A percentile compares a stretch with the other conserved stretches of the same genome.
Conservation (phyloP, 2,113 vertebrate genomes). For the Gorsachius goisagi region DNA sequence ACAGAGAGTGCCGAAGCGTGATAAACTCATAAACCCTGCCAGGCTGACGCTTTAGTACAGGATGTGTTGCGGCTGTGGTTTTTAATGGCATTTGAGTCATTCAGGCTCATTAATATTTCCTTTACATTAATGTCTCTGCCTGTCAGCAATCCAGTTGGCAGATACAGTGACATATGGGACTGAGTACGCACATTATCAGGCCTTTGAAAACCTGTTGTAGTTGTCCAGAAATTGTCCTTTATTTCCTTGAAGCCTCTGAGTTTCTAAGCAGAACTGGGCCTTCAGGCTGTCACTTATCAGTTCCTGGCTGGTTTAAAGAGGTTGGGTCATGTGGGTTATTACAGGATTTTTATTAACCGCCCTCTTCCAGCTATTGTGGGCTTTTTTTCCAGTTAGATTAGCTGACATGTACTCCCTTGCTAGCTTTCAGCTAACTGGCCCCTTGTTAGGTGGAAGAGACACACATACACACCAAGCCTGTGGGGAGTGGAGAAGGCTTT, state of each 20-base stretch:
- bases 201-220: neutral
- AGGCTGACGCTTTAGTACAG: neutral
- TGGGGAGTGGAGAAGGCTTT: neutral
- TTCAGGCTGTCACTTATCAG: neutral
- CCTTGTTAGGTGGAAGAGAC: neutral
- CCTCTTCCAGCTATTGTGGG: neutral
- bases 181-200: neutral
- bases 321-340: neutral
- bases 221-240: neutral
- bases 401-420: neutral
- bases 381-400: neutral
- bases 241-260: neutral
- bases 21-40: constrained; percentile 21
- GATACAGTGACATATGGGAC: neutral
- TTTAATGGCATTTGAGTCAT: constrained; percentile 27
- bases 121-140: constrained; percentile 10
- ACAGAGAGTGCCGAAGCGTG: neutral
- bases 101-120: neutral
- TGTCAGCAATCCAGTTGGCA: neutral
- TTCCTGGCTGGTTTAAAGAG: neutral
- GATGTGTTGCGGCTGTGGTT: neutral
- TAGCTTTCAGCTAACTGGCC: neutral
- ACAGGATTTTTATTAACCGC: neutral
- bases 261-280: neutral
- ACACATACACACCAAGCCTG: neutral